phyloP scores from a whole-genome alignment of 2,797 vertebrate species.

The Hydrolagus colliei region DNA sequence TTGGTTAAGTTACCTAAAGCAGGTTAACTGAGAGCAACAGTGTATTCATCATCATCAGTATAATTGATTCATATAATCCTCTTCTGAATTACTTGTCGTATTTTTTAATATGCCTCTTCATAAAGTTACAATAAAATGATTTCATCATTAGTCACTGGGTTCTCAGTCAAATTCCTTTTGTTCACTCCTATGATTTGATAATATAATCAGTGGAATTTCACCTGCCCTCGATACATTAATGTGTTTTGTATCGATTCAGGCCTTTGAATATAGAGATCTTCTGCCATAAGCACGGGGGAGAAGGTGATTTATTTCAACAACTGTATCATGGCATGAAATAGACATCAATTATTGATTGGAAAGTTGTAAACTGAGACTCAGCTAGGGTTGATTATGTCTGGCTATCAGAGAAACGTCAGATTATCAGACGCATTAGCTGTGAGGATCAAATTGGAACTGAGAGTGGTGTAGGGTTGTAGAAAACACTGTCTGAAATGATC shows the following conservation, averaged over 20 bases:
- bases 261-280: slow-evolving; percentile 25
- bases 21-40: neutral
- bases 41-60: neutral
- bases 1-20: neutral
- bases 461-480: slow-evolving; percentile 1
- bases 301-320: slow-evolving; percentile 31
- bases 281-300: neutral
- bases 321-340: slow-evolving; percentile 24
- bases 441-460: slow-evolving; percentile 29
- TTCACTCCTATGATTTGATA: slow-evolving; percentile 21
- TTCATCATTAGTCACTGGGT: slow-evolving; percentile 8
- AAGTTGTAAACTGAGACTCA: slow-evolving; percentile 28
- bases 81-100: neutral
- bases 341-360: slow-evolving; percentile 33
- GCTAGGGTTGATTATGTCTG: slow-evolving; percentile 30
- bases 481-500: slow-evolving; percentile 29
- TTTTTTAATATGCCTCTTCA: slow-evolving; percentile 6
- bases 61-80: neutral
- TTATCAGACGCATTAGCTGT: slow-evolving; percentile 27
- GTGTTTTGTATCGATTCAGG: slow-evolving; percentile 2
- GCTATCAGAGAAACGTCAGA: slow-evolving; percentile 28
- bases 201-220: slow-evolving; percentile 7
- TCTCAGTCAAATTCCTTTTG: slow-evolving; percentile 5
- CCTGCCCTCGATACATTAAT: neutral
- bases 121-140: neutral